Conservation (phyloP, 2,888 invertebrate species). For the Emesis furor region DNA sequence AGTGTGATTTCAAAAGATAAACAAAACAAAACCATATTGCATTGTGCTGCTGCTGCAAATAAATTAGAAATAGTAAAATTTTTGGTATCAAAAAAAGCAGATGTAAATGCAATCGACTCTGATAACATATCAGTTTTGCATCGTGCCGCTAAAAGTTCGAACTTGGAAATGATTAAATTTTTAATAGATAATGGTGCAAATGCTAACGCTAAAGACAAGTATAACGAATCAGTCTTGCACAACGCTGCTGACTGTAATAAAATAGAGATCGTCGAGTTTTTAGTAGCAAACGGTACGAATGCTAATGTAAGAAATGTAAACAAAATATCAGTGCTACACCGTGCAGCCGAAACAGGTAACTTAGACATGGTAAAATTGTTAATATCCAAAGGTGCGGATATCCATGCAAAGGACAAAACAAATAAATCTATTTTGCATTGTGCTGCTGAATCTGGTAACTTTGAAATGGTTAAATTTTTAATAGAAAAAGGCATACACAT, state of each 20-base stretch:
- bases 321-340: background rate
- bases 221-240: background rate
- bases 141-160: background rate
- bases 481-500: background rate
- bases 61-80: conserved; percentile 14
- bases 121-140: background rate
- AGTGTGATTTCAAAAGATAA: background rate
- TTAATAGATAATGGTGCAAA: conserved; percentile 5
- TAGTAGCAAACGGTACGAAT: background rate
- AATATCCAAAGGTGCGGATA: background rate
- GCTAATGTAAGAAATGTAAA: background rate
- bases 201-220: background rate
- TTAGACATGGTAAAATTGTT: background rate
- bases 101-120: conserved; percentile 3
- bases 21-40: conserved; percentile 14
- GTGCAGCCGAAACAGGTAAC: background rate
- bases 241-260: background rate
- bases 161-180: background rate
- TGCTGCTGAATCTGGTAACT: background rate
- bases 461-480: background rate
- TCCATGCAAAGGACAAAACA: background rate
- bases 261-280: background rate
- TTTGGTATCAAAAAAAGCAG: background rate
- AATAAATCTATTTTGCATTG: background rate
- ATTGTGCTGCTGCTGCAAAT: background rate